Base-by-base conservation (phyloP, 2,888 invertebrate species). In the Sclerodermus sp. region DNA sequence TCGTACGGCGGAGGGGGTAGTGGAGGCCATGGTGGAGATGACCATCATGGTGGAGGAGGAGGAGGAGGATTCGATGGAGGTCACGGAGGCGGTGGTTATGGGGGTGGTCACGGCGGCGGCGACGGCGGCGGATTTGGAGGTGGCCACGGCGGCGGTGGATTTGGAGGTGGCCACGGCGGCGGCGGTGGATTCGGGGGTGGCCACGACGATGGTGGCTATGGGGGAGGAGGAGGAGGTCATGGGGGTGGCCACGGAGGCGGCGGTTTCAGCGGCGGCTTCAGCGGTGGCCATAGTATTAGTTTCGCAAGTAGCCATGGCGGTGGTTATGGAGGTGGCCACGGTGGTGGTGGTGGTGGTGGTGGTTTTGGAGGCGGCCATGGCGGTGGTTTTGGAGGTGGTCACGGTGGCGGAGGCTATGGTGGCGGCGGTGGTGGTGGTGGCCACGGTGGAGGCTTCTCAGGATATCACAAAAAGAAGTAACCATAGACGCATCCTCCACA, bases 381-480 rank as follows among this genome's bases (percentile, higher is more conserved):
- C 8, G 23, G 23, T 23, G 8, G 23, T 8, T 23, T 23, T 23
- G 8, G 23, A 5, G 8, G 23, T 23, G 23, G 23, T 23, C 23
- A 18, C 34, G 18, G 47, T 15, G 37, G 48, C 14, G 37, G 38
- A 6, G 48, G 47, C 4, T 43, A 52, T n/a, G 50, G 49, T 8
- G 56, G 58, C 36, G 44, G 51, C 18, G 40, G 46, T 30, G 49
- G 50, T 13, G 23, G 39, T 12, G 6, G 15, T 39, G 56, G 56
- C 8, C 44, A 51, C 36, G 46, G 51, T 42, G 63, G 63, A 32
- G 70, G 72, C 31, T 70, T 69, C 54, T 49, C 66, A 2, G 71
- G 73, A 15, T 73, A 73, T 36, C 67, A 67, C 40, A 68, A 68
- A 44, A 68, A 67, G 17, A 59, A 59, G 44, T 63, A 60, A 56